Evolutionary conservation across 2,888 invertebrate species (phyloP).

Genomic region (Phania funesta): DNA sequence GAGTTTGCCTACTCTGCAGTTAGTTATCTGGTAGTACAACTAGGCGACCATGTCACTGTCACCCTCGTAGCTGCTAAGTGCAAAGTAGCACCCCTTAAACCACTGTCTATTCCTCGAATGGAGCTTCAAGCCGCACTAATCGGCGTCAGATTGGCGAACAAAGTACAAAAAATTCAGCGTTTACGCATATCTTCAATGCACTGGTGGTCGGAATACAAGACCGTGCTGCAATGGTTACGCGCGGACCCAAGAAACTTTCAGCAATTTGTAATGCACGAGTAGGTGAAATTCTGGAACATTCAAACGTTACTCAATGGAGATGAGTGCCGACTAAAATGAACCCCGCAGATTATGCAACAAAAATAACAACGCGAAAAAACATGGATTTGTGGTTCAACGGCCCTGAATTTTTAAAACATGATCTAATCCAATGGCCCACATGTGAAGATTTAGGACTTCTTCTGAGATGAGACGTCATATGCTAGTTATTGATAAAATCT

Average conservation of each 20-base stretch:
- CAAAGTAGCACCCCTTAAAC: constrained; percentile 8
- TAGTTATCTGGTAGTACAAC: constrained; percentile 29
- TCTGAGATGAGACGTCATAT: neutral
- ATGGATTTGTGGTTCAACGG: neutral
- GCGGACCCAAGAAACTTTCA: no score
- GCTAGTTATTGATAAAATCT: no score
- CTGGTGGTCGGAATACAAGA: constrained; percentile 5
- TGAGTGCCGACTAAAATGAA: no score
- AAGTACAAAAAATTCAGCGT: constrained; percentile 4
- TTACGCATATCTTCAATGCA: constrained; percentile 9
- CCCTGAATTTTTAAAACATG: neutral
- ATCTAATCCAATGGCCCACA: neutral
- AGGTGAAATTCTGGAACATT: no score
- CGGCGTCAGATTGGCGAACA: constrained; percentile 18
- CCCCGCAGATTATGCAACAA: neutral
- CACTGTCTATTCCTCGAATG: constrained; percentile 5
- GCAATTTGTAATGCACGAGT: no score
- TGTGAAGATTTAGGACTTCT: no score
- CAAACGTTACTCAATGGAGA: no score
- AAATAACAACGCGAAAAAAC: neutral
- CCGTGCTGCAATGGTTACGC: no score
- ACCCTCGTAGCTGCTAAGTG: neutral
- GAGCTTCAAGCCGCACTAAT: constrained; percentile 1
- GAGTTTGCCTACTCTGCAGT: constrained; percentile 53
- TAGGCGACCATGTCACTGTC: neutral